These are phyloP conservation scores for Anguilla pacifica DNA, from an alignment of 2,797 vertebrate species.

Conservation along the genomic window DNA sequence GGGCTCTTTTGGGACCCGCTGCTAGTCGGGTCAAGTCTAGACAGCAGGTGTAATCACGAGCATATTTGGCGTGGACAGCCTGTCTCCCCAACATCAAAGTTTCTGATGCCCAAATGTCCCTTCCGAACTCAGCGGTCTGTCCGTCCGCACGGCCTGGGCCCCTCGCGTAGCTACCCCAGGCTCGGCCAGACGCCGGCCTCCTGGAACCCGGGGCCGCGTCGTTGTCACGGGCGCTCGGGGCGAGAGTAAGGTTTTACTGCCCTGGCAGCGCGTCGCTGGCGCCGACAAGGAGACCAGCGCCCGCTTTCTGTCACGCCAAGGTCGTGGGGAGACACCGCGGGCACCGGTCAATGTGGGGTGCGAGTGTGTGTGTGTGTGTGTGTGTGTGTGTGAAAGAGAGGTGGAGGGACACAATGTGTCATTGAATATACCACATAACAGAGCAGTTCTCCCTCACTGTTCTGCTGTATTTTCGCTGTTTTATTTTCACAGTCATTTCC, in stretches of 20 bases:
- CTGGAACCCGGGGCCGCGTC: neutral
- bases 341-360: too few species aligned
- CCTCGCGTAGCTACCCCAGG: neutral
- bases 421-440: neutral
- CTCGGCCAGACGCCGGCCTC: neutral
- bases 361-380: too few species aligned
- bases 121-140: neutral
- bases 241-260: conserved; percentile 73
- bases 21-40: too few species aligned
- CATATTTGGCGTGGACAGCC: too few species aligned
- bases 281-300: conserved; percentile 69
- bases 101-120: neutral
- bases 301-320: conserved; percentile 67
- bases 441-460: neutral
- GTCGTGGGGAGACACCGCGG: conserved; percentile 37
- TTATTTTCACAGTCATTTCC: too few species aligned
- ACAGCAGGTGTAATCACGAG: too few species aligned
- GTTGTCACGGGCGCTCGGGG: conserved; percentile 45
- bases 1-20: neutral
- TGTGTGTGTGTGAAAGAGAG: neutral
- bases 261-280: conserved; percentile 62
- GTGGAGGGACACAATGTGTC: neutral
- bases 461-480: neutral
- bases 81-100: neutral
- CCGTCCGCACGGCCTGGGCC: neutral